These are phyloP conservation scores for Macrotus californicus DNA, from an alignment of 2,113 vertebrate genomes.

Conservation along the genomic window DNA sequence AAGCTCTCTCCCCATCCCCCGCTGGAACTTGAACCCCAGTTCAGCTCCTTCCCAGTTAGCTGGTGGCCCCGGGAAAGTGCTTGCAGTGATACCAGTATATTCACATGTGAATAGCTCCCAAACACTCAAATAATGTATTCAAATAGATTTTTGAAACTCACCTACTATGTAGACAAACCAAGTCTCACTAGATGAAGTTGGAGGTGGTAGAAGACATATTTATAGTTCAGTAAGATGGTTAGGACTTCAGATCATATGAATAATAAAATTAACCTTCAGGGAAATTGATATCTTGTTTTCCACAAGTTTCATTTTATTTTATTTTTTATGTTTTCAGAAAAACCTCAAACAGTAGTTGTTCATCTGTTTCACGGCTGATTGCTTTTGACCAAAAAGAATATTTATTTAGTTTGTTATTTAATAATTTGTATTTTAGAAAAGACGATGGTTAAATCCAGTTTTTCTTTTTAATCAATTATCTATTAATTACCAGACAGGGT, in stretches of 20 bases:
- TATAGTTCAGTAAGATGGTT: background rate
- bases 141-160: background rate
- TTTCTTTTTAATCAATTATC: background rate
- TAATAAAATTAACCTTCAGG: background rate
- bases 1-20: background rate
- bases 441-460: background rate
- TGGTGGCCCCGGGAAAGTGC: background rate
- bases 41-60: background rate
- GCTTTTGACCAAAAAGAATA: background rate
- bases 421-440: constrained; percentile 26
- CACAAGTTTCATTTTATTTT: background rate
- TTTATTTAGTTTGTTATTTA: background rate
- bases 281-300: background rate
- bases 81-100: background rate
- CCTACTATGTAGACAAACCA: background rate
- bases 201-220: background rate
- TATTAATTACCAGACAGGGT: constrained; percentile 32
- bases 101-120: background rate
- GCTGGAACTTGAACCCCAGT: background rate
- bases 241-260: background rate
- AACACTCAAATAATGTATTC: background rate
- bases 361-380: background rate
- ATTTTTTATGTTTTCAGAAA: background rate
- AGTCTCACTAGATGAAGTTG: background rate
- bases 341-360: background rate